A percentile compares a stretch with the other conserved stretches of the same genome.
These are phyloP conservation scores for Tachysurus fulvidraco DNA, from an alignment of 2,113 vertebrate species.

Conservation along the genomic window DNA sequence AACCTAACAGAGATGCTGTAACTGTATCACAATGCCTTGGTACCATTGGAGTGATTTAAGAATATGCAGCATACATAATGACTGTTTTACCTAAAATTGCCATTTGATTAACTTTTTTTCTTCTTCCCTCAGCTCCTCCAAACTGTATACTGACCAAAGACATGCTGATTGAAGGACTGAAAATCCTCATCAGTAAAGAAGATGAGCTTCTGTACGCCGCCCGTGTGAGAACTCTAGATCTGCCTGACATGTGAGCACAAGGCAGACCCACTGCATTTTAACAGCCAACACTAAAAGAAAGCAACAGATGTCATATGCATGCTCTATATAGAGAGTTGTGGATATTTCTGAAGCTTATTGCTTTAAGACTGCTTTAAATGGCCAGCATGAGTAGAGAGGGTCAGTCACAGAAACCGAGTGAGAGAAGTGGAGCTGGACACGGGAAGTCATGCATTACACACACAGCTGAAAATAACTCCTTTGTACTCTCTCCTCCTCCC, in stretches of 20 bases:
- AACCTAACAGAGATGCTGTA: not conserved
- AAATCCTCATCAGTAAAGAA: conserved; percentile 90
- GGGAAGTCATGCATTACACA: conserved; percentile 57
- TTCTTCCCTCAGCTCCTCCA: conserved; percentile 61
- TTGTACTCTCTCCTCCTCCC: conserved; percentile 41
- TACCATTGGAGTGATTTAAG: not conserved
- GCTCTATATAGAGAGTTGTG: not conserved
- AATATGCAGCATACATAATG: not conserved
- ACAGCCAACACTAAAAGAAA: not conserved
- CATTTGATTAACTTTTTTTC: not conserved
- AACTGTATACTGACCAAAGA: conserved; percentile 87
- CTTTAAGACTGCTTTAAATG: conserved; percentile 9
- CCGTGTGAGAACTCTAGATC: conserved; percentile 83
- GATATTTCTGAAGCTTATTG: not conserved
- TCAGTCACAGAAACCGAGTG: conserved; percentile 39
- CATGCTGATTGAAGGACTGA: conserved; percentile 85
- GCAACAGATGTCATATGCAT: not conserved
- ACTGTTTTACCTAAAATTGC: not conserved
- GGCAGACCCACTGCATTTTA: not conserved
- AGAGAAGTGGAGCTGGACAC: conserved; percentile 60
- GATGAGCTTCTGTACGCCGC: conserved; percentile 92
- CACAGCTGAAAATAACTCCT: conserved; percentile 64
- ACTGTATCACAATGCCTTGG: not conserved
- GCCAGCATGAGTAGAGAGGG: conserved; percentile 27
- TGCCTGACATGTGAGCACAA: conserved; percentile 85